These are phyloP conservation scores for Astyanax mexicanus DNA, from an alignment of 2,797 vertebrate genomes.

Conservation along the genomic window DNA sequence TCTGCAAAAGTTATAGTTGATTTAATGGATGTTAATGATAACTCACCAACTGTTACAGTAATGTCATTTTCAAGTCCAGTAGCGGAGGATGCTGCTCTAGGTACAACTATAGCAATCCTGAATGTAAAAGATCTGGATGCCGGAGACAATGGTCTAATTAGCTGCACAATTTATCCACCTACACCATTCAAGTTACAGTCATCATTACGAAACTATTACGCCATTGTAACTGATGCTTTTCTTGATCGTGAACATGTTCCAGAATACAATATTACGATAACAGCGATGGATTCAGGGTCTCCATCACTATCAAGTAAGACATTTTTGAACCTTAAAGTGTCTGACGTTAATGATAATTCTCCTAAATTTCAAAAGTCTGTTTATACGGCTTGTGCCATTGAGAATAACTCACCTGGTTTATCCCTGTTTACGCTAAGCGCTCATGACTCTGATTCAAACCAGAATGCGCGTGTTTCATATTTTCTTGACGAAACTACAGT, in stretches of 20 bases:
- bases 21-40: conserved; percentile 65
- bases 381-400: conserved; percentile 67
- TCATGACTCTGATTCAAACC: conserved; percentile 64
- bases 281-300: conserved; percentile 36
- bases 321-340: conserved; percentile 72
- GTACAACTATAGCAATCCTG: conserved; percentile 51
- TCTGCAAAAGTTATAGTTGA: conserved; percentile 65
- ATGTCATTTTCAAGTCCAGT: conserved; percentile 54
- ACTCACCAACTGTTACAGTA: conserved; percentile 47
- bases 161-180: conserved; percentile 63
- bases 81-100: conserved; percentile 41
- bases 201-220: conserved; percentile 37
- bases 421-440: conserved; percentile 66
- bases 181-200: conserved; percentile 74
- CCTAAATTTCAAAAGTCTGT: conserved; percentile 75
- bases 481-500: conserved; percentile 28
- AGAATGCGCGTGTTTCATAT: conserved; percentile 70
- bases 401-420: conserved; percentile 67
- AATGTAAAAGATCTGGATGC: conserved; percentile 57
- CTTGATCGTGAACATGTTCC: conserved; percentile 44
- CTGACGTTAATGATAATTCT: conserved; percentile 80
- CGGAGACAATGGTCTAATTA: conserved; percentile 73
- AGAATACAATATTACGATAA: conserved; percentile 44
- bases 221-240: conserved; percentile 34
- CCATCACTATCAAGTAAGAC: conserved; percentile 74